Evolutionary conservation across 2,888 invertebrate genomes (phyloP).

Genomic region (Synergus umbraculus): DNA sequence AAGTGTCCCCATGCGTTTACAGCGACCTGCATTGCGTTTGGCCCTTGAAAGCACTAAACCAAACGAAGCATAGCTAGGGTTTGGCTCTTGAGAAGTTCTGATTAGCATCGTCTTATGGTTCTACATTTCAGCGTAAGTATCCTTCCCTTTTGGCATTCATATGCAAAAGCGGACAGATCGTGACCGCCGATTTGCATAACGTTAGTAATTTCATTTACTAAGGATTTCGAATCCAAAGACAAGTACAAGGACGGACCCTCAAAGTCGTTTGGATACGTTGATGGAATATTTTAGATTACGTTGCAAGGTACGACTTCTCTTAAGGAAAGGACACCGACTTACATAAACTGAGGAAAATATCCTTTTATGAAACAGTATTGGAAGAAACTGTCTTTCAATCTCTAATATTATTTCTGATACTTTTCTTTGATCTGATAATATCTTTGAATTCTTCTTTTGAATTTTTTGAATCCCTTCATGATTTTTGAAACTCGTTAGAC

Average conservation of each 20-base stretch:
- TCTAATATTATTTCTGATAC: too few relatives aligned
- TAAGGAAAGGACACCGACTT: too few relatives aligned
- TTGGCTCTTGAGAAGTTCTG: conserved; percentile 61
- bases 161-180: conserved; percentile 76
- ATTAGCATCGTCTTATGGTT: conserved; percentile 74
- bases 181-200: conserved; percentile 75
- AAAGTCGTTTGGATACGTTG: neutral
- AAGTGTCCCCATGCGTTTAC: conserved; percentile 40
- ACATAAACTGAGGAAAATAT: too few relatives aligned
- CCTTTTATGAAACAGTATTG: too few relatives aligned
- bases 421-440: too few relatives aligned
- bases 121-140: conserved; percentile 59
- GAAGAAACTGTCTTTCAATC: too few relatives aligned
- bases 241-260: neutral
- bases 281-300: neutral
- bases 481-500: conserved; percentile 65
- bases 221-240: conserved; percentile 43
- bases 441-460: neutral
- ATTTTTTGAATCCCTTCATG: conserved; percentile 59
- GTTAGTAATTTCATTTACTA: conserved; percentile 75
- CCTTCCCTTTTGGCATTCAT: conserved; percentile 68
- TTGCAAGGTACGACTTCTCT: too few relatives aligned
- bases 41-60: conserved; percentile 67
- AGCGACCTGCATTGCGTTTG: conserved; percentile 41
- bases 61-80: conserved; percentile 70